Evolutionary conservation across 2,888 invertebrate species (phyloP), one percentile per base, ranked within the genome.

Genomic region (Epiblema foenella): DNA sequence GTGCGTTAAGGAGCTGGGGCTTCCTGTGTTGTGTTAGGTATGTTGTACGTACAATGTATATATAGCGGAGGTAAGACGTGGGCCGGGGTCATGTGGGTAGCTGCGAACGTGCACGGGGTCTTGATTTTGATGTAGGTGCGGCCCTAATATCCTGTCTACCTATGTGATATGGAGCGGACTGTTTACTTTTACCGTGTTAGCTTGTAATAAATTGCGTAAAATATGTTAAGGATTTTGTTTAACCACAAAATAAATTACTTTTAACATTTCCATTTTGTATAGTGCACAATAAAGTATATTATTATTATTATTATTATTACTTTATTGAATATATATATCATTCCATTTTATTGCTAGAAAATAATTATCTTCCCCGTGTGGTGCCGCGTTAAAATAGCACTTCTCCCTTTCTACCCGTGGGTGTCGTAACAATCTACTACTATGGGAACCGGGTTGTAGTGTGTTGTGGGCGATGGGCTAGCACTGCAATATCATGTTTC

Each of bases 81-180:
- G 89, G 87, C 79, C 81, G 84, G 81, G 83, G 84, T 84, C 79
- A 81, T 81, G 77, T 82, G 79, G 80, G 77, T 77, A 78, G 76
- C 77, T 77, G 77, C 75, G 79, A 81, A 88, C 89, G 90, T 91
- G 90, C 81, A 81, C 81, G 81, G 90, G 85, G 83, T 91, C 84
- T 85, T 87, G 88, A 91, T 87, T 89, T 89, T 89, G 90, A 91
- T 86, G 82, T 86, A 90, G 90, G 90, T 89, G 84, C 83, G 84
- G 83, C 86, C 87, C 87, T 87, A 83, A 83, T 82, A 79, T 81
- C 80, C 83, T 83, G 80, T 79, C 79, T 75, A 52, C 68, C 58
- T 81, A 82, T 85, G 79, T 84, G 83, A 83, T 82, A 83, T 81
- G 77, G 81, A 86, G 83, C 82, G 84, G 81, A 82, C 84, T 87